Evolutionary conservation across 1,140 invertebrate species (phyloP), one percentile per base, ranked within the genome.

Genomic region (Campoletis sonorensis): DNA sequence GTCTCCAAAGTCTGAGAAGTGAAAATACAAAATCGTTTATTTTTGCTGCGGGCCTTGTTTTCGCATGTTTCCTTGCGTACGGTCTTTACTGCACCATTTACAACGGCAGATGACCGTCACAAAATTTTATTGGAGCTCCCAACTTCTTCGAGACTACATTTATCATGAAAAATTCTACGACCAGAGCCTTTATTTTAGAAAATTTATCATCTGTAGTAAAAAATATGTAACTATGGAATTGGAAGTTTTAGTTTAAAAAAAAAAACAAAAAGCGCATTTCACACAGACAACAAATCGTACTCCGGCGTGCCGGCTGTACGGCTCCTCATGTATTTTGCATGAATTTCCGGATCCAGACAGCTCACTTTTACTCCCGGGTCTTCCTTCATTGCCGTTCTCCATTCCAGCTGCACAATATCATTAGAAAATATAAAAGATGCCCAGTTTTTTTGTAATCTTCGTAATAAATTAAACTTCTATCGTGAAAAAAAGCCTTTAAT

Each of bases 311-410:
- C 95, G 80, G 94, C 94, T 27, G 94, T 91, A 49, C 93, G 92
- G 16, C 94, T 94, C 81, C 93, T 92, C n/a, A 95, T 93, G 82
- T 95, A 97, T 86, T 96, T 95, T 21, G 94, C 93, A 87, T 97
- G 96, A 15, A 93, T 93, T 79, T 96, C 94, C 0, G 94, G 90
- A 79, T 95, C 92, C 73, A 97, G 89, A 70, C 93, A 94, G 84
- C 94, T 95, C 1, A 91, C 87, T 88, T 95, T 95, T 2, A 97
- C 95, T 18, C 94, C 95, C 26, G 94, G 87, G 84, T 96, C 95
- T 86, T 95, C 93, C 78, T 94, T 94, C 95, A 97, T 96, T 4
- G 92, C 90, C 15, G 92, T 91, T 77, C 93, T 93, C 95, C 96
- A 97, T 84, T 94, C 92, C 79, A 94, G 88, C 96, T 97, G 85